Percentiles rank a stretch among this genome's conserved stretches.
phyloP scores from a whole-genome alignment of 2,888 invertebrate genomes.

The Amphiduros pacificus region DNA sequence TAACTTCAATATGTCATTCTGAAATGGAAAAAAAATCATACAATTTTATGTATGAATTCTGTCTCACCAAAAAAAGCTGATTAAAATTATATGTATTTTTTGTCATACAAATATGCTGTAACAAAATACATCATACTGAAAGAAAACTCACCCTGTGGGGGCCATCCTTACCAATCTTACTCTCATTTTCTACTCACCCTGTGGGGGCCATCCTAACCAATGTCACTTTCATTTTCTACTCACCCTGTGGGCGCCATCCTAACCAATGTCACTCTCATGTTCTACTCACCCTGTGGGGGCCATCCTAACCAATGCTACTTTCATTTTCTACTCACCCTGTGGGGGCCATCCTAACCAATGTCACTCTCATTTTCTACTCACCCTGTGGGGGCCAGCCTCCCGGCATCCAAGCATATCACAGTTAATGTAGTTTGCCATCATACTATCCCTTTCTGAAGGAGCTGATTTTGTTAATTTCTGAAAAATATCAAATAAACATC shows the following conservation, averaged over 20 bases:
- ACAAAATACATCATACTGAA: background rate
- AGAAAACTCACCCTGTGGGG: background rate
- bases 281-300: conserved; percentile 30
- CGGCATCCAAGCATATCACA: conserved; percentile 58
- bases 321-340: conserved; percentile 47
- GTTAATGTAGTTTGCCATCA: conserved; percentile 51
- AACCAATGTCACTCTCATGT: conserved; percentile 18
- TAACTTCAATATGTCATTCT: conserved; percentile 51
- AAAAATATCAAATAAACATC: conserved; percentile 9
- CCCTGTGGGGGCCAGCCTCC: conserved; percentile 47
- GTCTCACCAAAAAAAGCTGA: background rate
- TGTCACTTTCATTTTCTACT: background rate
- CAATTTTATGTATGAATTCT: background rate
- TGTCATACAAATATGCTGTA: background rate
- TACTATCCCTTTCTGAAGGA: conserved; percentile 49
- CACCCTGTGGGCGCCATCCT: conserved; percentile 52
- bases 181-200: background rate
- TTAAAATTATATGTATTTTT: background rate
- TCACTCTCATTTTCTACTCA: conserved; percentile 31
- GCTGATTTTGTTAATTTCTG: conserved; percentile 46
- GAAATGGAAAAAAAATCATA: conserved; percentile 19
- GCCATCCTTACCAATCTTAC: too few relatives aligned
- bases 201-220: too few relatives aligned
- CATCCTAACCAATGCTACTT: conserved; percentile 48
- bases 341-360: conserved; percentile 36